A percentile compares a stretch with the other conserved stretches of the same genome.
Conservation (phyloP, 2,797 vertebrate species). For the Alcedo quadribrachys region DNA sequence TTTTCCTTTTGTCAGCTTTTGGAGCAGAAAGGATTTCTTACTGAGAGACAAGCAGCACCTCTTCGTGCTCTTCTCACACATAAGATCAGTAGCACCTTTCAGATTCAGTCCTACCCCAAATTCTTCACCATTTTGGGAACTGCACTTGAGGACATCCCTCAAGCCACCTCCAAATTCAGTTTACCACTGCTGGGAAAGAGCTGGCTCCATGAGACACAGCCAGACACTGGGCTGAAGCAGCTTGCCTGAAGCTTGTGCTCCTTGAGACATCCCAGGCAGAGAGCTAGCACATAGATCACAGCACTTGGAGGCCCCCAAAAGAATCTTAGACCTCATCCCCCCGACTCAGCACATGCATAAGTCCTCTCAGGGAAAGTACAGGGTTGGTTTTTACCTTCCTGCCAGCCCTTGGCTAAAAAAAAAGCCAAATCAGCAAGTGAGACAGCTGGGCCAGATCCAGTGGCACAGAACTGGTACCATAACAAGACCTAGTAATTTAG, state of each 20-base stretch:
- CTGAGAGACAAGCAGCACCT: not conserved
- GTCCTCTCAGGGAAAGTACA: not conserved
- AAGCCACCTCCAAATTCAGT: not conserved
- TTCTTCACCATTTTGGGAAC: not conserved
- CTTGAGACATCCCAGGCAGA: not conserved
- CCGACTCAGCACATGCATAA: not conserved
- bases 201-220: not conserved
- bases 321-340: not conserved
- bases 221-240: not conserved
- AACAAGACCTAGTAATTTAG: not conserved
- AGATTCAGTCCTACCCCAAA: not conserved
- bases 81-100: not conserved
- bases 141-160: not conserved
- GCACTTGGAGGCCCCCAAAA: not conserved
- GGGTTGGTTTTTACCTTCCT: not conserved
- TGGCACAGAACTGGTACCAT: not conserved
- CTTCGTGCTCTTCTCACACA: not conserved
- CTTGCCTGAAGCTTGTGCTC: not conserved
- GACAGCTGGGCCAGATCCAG: not conserved
- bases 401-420: not conserved
- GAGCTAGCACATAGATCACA: not conserved
- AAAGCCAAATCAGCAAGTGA: not conserved
- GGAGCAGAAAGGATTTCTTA: not conserved
- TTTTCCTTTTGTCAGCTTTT: not conserved
- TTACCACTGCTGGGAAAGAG: not conserved